Base-by-base conservation (phyloP, 2,888 invertebrate genomes). In the Drosophila prolongata region DNA sequence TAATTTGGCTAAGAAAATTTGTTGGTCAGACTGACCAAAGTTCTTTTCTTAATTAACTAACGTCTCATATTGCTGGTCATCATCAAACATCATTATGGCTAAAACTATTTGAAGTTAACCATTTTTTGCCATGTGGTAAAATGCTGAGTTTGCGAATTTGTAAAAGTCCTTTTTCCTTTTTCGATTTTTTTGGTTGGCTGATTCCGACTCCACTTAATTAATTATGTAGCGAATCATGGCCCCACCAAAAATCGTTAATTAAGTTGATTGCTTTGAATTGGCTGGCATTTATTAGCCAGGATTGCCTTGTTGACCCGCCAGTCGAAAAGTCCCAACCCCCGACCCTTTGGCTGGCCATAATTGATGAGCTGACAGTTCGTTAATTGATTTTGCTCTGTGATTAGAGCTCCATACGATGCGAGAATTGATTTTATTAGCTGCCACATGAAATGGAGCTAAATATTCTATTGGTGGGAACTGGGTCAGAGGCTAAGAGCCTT, bases 251-350 rank as follows among this genome's bases (percentile, higher is more conserved):
- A 80, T 75, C 79, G 78, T 84, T 89, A 89, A 89, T 89, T 89
- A 89, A 86, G 77, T 80, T 84, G 87, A 89, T 90, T 90, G 88
- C 76, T 76, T 90, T 78, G 78, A 76, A 78, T 87, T 78, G 75
- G 60, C 72, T 80, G 77, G 77, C 76, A 85, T 85, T 87, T 85
- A 75, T 84, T 87, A 77, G 78, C 75, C 72, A 64, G 73, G 59
- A 86, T 78, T 79, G 79, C 64, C 69, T 77, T 79, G 77, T 62
- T 65, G 65, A 70, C 67, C 78, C 62, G 54, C 65, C 69, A 74
- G 74, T 71, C 79, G 72, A 69, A 83, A 86, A 77, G 79, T 74
- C 53, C 57, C 65, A 38, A 37, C 64, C 42, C 58, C 58, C 61
- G 40, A 42, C 43, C 47, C 47, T 50, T 42, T 14, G 27, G 46